Conservation (phyloP, 1,140 invertebrate species). For the Elymnias hypermnestra region DNA sequence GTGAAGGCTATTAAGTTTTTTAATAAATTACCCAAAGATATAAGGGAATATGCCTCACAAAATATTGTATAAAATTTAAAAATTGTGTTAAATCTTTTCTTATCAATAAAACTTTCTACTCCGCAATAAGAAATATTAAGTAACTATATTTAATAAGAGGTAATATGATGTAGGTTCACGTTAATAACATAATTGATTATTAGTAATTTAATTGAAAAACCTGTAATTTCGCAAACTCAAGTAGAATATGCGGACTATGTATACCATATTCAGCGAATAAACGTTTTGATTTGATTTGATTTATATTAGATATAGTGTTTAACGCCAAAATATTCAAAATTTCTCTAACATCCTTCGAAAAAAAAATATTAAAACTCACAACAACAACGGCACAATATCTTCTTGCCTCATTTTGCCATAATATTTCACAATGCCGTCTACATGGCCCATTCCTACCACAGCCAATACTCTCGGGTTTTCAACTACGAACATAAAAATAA, state of each 20-base stretch:
- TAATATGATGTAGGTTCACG: too few relatives aligned
- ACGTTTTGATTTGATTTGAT: not conserved
- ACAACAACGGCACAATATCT: slow-evolving; percentile 58
- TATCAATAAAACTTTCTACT: too few relatives aligned
- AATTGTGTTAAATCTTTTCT: too few relatives aligned
- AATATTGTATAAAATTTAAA: too few relatives aligned
- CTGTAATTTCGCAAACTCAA: too few relatives aligned
- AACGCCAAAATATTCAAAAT: not conserved
- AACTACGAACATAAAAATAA: slow-evolving; percentile 21
- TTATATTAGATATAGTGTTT: not conserved
- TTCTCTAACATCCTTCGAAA: not conserved
- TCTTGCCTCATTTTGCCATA: slow-evolving; percentile 84
- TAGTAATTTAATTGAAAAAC: not conserved
- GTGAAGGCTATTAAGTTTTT: too few relatives aligned
- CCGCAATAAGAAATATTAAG: too few relatives aligned
- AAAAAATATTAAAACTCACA: slow-evolving; percentile 46
- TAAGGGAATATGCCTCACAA: too few relatives aligned
- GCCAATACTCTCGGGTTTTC: slow-evolving; percentile 83
- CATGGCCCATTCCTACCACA: slow-evolving; percentile 95
- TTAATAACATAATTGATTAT: slow-evolving; percentile 10
- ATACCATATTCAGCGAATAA: too few relatives aligned
- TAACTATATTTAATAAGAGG: too few relatives aligned
- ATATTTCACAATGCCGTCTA: slow-evolving; percentile 87
- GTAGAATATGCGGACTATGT: too few relatives aligned
- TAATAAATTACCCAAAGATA: too few relatives aligned